Evolutionary conservation across 2,888 invertebrate genomes (phyloP).

Genomic region (Idaea aversata): DNA sequence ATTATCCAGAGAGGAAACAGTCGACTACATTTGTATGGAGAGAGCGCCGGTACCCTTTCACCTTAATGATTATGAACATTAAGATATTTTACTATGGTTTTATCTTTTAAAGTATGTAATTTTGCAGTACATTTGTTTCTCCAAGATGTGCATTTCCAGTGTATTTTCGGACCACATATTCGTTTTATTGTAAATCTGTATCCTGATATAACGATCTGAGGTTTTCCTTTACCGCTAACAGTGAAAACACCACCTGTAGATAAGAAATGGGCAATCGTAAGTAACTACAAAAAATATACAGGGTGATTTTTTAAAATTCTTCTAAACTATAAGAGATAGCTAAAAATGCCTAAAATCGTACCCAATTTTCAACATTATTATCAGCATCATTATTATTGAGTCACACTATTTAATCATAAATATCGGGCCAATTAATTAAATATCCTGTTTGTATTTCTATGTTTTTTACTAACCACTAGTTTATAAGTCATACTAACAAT

Average conservation of each 20-base stretch:
- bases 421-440: too few relatives aligned
- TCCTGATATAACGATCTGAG: constrained; percentile 1
- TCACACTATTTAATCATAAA: too few relatives aligned
- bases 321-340: not conserved
- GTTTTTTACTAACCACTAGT: too few relatives aligned
- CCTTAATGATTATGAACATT: constrained; percentile 29
- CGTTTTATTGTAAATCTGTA: constrained; percentile 7
- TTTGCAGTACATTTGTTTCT: constrained; percentile 27
- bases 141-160: not conserved
- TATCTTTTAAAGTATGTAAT: constrained; percentile 24
- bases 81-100: constrained; percentile 21
- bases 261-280: not conserved
- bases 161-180: not conserved
- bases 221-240: not conserved
- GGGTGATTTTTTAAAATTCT: too few relatives aligned
- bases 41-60: too few relatives aligned
- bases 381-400: too few relatives aligned
- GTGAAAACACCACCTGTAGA: not conserved
- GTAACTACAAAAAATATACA: not conserved
- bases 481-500: too few relatives aligned
- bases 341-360: not conserved
- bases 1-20: too few relatives aligned
- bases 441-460: too few relatives aligned
- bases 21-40: not conserved
- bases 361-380: too few relatives aligned